phyloP scores from a whole-genome alignment of 2,113 vertebrate species.

The Mesitornis unicolor region DNA sequence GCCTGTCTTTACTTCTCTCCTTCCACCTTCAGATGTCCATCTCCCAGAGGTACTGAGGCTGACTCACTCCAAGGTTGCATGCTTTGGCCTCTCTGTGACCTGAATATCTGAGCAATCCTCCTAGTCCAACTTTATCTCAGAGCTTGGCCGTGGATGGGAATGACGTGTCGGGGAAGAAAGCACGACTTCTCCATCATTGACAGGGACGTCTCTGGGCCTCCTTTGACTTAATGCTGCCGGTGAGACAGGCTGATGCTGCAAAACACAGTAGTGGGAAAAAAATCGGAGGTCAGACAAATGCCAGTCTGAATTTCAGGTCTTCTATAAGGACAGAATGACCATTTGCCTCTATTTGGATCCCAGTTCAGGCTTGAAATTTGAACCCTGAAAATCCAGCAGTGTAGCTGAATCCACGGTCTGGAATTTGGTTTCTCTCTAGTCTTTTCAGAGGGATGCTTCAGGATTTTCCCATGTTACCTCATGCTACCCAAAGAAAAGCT shows the following conservation, averaged over 20 bases:
- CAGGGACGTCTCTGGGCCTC: background rate
- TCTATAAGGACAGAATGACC: background rate
- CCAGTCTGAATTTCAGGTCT: background rate
- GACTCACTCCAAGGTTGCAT: background rate
- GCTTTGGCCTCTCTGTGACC: background rate
- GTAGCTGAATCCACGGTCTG: background rate
- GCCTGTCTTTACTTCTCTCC: background rate
- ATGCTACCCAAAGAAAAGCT: background rate
- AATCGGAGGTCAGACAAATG: background rate
- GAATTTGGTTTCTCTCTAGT: background rate
- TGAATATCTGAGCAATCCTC: background rate
- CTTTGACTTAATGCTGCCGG: background rate
- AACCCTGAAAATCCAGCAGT: background rate
- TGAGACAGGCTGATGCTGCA: background rate
- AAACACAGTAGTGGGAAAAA: background rate
- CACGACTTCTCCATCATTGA: background rate
- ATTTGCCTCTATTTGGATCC: background rate
- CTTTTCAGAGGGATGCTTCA: background rate
- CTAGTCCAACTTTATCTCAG: background rate
- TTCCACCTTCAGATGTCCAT: background rate
- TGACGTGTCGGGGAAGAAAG: background rate
- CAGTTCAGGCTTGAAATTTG: background rate
- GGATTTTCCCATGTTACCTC: background rate
- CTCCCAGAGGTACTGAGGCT: background rate
- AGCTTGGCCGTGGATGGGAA: background rate